Evolutionary conservation across 2,888 invertebrate species (phyloP), one percentile per base, ranked within the genome.

Genomic region (Ganaspis brasiliensis): DNA sequence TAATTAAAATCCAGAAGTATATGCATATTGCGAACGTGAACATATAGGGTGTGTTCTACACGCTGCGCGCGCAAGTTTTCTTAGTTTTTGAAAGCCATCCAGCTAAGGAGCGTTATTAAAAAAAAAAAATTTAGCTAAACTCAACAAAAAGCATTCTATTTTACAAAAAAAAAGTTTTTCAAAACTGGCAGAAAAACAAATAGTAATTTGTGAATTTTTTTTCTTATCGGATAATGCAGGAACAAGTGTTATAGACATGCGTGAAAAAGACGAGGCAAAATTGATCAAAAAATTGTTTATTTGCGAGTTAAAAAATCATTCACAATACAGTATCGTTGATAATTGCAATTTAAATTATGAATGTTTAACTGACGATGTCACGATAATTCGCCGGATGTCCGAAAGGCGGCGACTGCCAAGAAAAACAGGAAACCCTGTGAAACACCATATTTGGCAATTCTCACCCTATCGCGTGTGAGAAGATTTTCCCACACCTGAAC

Each of bases 371-470:
- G 59, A 40, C 19, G 24, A 57, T 14, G 14, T 35, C 73, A n/a
- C 57, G 72, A 37, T 67, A 67, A 72, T 72, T 72, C 56, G 37
- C 56, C 56, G 52, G 57, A 59, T 19, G 74, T 80, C 76, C 87
- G 86, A 80, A 72, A 78, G 76, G 87, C 56, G 87, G 86, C 88
- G 87, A 82, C 76, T 70, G 74, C 73, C 75, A 80, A 73, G 84
- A 92, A 92, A 93, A 93, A 93, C 93, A 93, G 93, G 93, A 93
- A 93, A 93, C 87, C 87, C 85, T 84, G 82, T 85, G 93, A 92
- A 94, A 93, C 93, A 93, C 94, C 94, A 94, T 94, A 94, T 94
- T 94, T 94, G 94, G 94, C 93, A 93, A 94, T 94, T 94, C 93
- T 92, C 93, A 87, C 88, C 89, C 90, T 85, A 83, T 79, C 83